Conservation (phyloP, 2,888 invertebrate species). For the Drosophila rellima region DNA sequence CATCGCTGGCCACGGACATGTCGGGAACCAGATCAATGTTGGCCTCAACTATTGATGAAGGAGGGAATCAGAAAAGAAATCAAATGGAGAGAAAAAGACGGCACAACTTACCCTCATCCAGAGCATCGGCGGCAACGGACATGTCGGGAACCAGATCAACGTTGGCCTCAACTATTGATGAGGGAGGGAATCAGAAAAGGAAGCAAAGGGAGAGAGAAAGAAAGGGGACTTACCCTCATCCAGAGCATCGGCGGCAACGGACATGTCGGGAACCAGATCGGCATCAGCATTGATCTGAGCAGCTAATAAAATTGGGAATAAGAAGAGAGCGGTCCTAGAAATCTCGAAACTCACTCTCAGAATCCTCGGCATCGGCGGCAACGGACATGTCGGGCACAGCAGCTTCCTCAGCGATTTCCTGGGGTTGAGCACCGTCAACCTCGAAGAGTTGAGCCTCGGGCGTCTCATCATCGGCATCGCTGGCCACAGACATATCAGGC, state of each 20-base stretch:
- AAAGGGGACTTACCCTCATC: slow-evolving; percentile 22
- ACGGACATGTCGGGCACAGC: slow-evolving; percentile 60
- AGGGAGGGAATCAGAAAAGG: no score
- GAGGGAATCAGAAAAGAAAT: not conserved
- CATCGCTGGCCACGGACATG: slow-evolving; percentile 65
- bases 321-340: not conserved
- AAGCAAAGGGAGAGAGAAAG: no score
- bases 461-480: slow-evolving; percentile 33
- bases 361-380: slow-evolving; percentile 49
- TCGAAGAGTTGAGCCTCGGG: slow-evolving; percentile 35
- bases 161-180: slow-evolving; percentile 16
- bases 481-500: slow-evolving; percentile 54
- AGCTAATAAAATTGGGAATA: not conserved
- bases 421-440: slow-evolving; percentile 7
- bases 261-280: slow-evolving; percentile 46
- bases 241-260: slow-evolving; percentile 52
- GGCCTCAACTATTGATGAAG: slow-evolving; percentile 5
- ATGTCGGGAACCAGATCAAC: slow-evolving; percentile 43
- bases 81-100: not conserved
- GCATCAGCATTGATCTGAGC: slow-evolving; percentile 19
- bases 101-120: slow-evolving; percentile 29
- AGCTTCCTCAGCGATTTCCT: not conserved
- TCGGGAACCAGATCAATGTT: slow-evolving; percentile 47
- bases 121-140: slow-evolving; percentile 32
- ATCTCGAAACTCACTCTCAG: slow-evolving; percentile 20